Base-by-base conservation (phyloP, 1,140 invertebrate species). In the Nylanderia fulva region DNA sequence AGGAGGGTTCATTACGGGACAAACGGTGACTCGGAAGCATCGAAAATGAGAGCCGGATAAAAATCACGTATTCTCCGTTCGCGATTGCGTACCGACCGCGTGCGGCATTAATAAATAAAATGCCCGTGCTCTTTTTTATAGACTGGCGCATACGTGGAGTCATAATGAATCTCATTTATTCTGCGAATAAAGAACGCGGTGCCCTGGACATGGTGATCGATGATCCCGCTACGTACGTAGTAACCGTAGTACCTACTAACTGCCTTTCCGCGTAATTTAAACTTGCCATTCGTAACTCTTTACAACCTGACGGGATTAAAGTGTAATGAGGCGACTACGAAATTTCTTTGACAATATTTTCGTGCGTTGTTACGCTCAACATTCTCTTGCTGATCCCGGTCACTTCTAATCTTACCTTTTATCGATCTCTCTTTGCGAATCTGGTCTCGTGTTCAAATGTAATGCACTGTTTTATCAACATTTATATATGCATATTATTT, bases 111-210 rank as follows among this genome's bases (percentile, higher is more conserved):
- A 89, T 89, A 89, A 89, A 89, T 89, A 89, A 88, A 89, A 86
- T 54, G 60, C 33, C 24, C 11, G 8, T 52, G 21, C 42, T 72
- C 74, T 63, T 83, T 88, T 88, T 75, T 56, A 33, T 39, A 33
- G 18, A 58, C 39, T 33, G n/a, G 69, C 74, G 61, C 69, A 80
- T 42, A 58, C 85, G 79, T 64, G 79, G 60, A 86, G 84, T 79
- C 79, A 89, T 89, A 89, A 89, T 89, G 88, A 89, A 89, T 89
- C 85, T 89, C 88, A 89, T 89, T 89, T 89, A 86, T 89, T 82
- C 29, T 45, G 77, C 39, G 72, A 86, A 86, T 89, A 89, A 89
- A 89, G 88, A 89, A 86, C 87, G 48, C 52, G 61, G 66, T 24
- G 75, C 39, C 15, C 24, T 86, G 72, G 77, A 89, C 85, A 29